Conservation (phyloP, 2,113 vertebrate genomes). For the Corythornis madagascariensis region DNA sequence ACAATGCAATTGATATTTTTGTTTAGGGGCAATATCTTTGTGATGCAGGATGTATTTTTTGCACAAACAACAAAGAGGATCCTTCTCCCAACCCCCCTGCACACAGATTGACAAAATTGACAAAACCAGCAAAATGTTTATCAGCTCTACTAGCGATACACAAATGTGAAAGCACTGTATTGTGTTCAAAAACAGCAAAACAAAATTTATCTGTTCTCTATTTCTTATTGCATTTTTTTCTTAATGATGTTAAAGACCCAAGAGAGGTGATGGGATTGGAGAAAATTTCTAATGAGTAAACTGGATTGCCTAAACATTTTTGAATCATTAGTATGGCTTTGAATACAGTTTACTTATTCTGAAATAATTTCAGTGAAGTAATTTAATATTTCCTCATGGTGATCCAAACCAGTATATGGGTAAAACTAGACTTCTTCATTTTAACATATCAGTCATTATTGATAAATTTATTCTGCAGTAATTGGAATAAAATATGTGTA, state of each 20-base stretch:
- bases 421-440: neutral
- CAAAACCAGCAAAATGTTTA: neutral
- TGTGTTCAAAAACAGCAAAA: neutral
- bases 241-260: neutral
- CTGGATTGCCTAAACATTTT: neutral
- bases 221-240: neutral
- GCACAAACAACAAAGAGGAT: neutral
- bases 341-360: neutral
- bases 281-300: neutral
- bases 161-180: neutral
- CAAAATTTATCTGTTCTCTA: neutral
- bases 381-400: neutral
- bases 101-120: neutral
- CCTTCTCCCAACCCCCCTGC: neutral
- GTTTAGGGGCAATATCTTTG: neutral
- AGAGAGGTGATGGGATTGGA: neutral
- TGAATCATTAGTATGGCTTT: neutral
- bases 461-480: neutral
- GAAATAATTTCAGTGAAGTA: neutral
- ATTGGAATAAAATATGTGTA: neutral
- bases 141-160: neutral
- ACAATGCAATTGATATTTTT: neutral
- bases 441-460: accelerated
- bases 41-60: neutral
- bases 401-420: neutral